Evolutionary conservation across 2,113 vertebrate species (phyloP).

Genomic region (Coptodon rendalli): DNA sequence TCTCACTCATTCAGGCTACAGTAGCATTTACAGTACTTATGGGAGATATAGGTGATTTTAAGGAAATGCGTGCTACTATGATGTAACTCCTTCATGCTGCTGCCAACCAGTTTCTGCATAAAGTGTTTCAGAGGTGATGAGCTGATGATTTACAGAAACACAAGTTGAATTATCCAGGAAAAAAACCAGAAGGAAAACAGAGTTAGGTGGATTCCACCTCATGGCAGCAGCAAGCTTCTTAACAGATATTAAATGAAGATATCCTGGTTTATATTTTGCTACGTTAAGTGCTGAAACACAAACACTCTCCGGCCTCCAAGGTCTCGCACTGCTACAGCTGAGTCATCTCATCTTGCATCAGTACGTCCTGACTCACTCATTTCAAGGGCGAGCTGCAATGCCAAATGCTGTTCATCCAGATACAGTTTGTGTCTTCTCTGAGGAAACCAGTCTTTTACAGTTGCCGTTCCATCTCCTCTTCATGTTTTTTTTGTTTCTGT

Average conservation of each 20-base stretch:
- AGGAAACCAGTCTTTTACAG: background rate
- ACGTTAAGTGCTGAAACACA: slow-evolving; percentile 48
- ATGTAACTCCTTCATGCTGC: slow-evolving; percentile 21
- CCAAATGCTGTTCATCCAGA: background rate
- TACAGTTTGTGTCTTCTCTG: background rate
- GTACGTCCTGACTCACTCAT: background rate
- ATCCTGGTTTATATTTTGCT: slow-evolving; percentile 55
- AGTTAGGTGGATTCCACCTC: background rate
- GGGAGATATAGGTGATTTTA: slow-evolving; percentile 23
- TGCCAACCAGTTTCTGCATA: slow-evolving; percentile 46
- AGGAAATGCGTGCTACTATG: slow-evolving; percentile 53
- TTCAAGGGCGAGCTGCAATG: background rate
- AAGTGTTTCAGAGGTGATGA: slow-evolving; percentile 12
- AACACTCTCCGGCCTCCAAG: background rate
- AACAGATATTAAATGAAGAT: background rate
- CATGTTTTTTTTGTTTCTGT: background rate
- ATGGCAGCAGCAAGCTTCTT: slow-evolving; percentile 6
- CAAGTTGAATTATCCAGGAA: background rate
- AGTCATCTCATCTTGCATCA: slow-evolving; percentile 5
- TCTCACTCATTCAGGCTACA: slow-evolving; percentile 60
- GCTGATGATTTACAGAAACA: background rate
- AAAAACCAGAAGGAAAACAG: background rate
- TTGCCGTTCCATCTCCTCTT: background rate
- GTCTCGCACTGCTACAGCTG: slow-evolving; percentile 6
- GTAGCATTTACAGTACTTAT: slow-evolving; percentile 61